Evolutionary conservation across 2,888 invertebrate genomes (phyloP).

Genomic region (Dasypolia templi): DNA sequence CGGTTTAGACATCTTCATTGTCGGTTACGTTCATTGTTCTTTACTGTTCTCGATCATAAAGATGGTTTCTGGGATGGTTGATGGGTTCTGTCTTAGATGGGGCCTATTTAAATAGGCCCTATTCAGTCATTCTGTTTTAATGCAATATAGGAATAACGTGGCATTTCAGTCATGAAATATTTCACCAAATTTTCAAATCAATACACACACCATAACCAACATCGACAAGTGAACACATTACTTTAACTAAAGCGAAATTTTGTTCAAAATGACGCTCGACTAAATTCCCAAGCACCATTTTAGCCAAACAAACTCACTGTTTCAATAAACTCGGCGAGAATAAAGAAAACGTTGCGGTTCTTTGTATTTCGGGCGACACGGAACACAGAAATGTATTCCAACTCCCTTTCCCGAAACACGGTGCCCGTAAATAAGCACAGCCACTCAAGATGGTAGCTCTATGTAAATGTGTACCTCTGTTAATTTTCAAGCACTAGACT

Average conservation of each 20-base stretch:
- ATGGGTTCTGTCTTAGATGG: conserved; percentile 6
- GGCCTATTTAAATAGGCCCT: conserved; percentile 1
- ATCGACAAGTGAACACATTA: conserved; percentile 5
- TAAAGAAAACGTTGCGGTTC: conserved; percentile 46
- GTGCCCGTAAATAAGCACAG: conserved; percentile 59
- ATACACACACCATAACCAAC: not conserved
- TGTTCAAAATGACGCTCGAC: conserved; percentile 27
- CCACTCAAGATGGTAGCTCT: conserved; percentile 63
- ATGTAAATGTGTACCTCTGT: conserved; percentile 73
- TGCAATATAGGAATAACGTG: not conserved
- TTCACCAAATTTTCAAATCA: not conserved
- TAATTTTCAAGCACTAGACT: conserved; percentile 80
- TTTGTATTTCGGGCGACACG: conserved; percentile 46
- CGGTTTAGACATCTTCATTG: conserved; percentile 53
- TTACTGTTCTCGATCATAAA: conserved; percentile 36
- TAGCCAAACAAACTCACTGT: conserved; percentile 44
- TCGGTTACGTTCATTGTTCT: conserved; percentile 40
- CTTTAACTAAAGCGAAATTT: conserved; percentile 9
- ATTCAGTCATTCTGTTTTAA: not conserved
- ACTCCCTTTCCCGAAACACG: conserved; percentile 30
- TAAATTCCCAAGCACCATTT: conserved; percentile 28
- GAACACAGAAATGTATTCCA: conserved; percentile 57
- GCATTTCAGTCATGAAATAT: not conserved
- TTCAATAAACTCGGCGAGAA: conserved; percentile 45
- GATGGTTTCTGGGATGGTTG: conserved; percentile 32